A percentile compares a stretch with the other conserved stretches of the same genome.
These are phyloP conservation scores for Rhagonycha lutea DNA, from an alignment of 2,888 invertebrate species.

Conservation along the genomic window DNA sequence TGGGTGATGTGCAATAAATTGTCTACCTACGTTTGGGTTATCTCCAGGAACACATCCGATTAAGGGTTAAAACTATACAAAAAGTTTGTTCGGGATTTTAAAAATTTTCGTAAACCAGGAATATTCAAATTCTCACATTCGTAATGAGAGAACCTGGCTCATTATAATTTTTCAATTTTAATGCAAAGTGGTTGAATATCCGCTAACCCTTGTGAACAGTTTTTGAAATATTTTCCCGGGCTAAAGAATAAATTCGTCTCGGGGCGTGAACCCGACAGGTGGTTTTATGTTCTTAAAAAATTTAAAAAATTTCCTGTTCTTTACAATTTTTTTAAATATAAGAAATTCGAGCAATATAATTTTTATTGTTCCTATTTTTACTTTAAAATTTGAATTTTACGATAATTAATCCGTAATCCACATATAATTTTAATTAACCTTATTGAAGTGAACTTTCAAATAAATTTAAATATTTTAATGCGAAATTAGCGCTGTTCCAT, in stretches of 20 bases:
- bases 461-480: not conserved
- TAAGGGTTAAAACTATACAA: not conserved
- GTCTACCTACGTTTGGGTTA: not conserved
- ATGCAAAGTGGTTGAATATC: not conserved
- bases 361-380: not conserved
- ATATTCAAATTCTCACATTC: not conserved
- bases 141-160: not conserved
- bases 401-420: not conserved
- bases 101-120: not conserved
- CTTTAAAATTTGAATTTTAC: not conserved
- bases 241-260: constrained; percentile 50
- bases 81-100: too few relatives aligned
- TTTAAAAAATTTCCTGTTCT: not conserved
- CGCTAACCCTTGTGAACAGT: constrained; percentile 38
- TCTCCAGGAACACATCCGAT: not conserved
- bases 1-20: not conserved
- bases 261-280: constrained; percentile 50
- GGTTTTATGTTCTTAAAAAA: constrained; percentile 43
- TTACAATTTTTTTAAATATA: not conserved
- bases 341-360: not conserved
- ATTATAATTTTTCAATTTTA: not conserved
- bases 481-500: not conserved
- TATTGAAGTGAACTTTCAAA: not conserved
- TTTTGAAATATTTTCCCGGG: constrained; percentile 43
- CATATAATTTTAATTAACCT: not conserved